Evolutionary conservation across 2,888 invertebrate species (phyloP).

Genomic region (Brachypterus glaber): DNA sequence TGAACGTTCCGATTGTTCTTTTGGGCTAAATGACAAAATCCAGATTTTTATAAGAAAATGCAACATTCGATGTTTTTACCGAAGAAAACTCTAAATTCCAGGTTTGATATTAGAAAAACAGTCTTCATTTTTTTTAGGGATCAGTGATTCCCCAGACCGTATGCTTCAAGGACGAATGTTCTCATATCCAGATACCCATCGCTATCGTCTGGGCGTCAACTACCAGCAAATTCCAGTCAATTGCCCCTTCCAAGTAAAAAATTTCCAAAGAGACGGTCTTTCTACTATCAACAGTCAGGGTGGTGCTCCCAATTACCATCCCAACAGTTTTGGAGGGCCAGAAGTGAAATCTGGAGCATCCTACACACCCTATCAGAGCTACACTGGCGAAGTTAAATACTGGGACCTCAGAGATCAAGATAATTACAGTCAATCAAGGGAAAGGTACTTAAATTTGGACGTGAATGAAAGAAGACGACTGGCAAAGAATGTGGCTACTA

Average conservation of each 20-base stretch:
- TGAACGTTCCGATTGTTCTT: no score
- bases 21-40: no score
- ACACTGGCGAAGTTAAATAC: slow-evolving; percentile 64
- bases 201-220: slow-evolving; percentile 80
- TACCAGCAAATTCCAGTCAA: slow-evolving; percentile 86
- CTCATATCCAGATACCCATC: slow-evolving; percentile 81
- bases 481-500: slow-evolving; percentile 48
- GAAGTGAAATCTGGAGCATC: slow-evolving; percentile 53
- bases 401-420: slow-evolving; percentile 76
- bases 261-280: slow-evolving; percentile 83
- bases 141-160: slow-evolving; percentile 85
- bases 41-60: no score
- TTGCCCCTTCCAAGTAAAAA: slow-evolving; percentile 67
- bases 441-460: slow-evolving; percentile 69
- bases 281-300: slow-evolving; percentile 68
- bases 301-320: slow-evolving; percentile 86
- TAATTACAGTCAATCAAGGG: slow-evolving; percentile 73
- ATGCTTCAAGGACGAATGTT: slow-evolving; percentile 80
- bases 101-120: no score
- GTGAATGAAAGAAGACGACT: slow-evolving; percentile 60
- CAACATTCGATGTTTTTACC: no score
- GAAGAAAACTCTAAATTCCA: no score
- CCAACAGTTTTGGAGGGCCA: slow-evolving; percentile 88
- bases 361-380: slow-evolving; percentile 47
- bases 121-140: slow-evolving; percentile 44